Evolutionary conservation across 2,113 vertebrate genomes (phyloP).

Genomic region (Atherinomorus stipes): DNA sequence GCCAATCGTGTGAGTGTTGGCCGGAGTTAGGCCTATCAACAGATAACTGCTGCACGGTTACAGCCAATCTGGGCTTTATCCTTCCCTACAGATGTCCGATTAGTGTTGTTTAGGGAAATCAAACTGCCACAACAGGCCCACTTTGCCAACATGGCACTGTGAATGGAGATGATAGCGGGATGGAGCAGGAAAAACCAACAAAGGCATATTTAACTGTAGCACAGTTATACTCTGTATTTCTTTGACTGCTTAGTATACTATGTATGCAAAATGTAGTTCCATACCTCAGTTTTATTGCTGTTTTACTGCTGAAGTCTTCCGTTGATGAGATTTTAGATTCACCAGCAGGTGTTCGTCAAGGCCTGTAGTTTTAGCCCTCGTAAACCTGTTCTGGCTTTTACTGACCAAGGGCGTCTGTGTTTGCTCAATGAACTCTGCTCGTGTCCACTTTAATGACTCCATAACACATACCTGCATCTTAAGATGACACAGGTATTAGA

Average conservation of each 20-base stretch:
- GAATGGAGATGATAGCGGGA: constrained; percentile 53
- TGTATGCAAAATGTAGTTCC: constrained; percentile 1
- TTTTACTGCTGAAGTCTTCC: background rate
- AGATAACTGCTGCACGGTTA: constrained; percentile 62
- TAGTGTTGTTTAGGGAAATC: constrained; percentile 79
- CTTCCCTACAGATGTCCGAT: constrained; percentile 81
- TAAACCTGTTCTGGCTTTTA: constrained; percentile 31
- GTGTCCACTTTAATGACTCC: constrained; percentile 43
- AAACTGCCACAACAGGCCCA: constrained; percentile 61
- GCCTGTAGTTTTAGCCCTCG: constrained; percentile 26
- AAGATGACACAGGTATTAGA: constrained; percentile 19
- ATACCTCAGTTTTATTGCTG: background rate
- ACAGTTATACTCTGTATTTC: constrained; percentile 14
- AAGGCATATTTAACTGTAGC: constrained; percentile 40
- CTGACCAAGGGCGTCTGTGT: constrained; percentile 31
- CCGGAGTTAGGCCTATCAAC: constrained; percentile 68
- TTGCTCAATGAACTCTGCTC: constrained; percentile 38
- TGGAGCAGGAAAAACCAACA: constrained; percentile 36
- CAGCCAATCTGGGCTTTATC: constrained; percentile 79
- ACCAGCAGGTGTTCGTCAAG: constrained; percentile 44
- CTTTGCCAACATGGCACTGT: constrained; percentile 51
- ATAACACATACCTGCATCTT: constrained; percentile 28
- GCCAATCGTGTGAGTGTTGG: constrained; percentile 70
- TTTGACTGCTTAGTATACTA: constrained; percentile 3
- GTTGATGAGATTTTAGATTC: constrained; percentile 39